These are phyloP conservation scores for Stegana nigrithorax DNA, from an alignment of 2,888 invertebrate genomes.

Conservation along the genomic window DNA sequence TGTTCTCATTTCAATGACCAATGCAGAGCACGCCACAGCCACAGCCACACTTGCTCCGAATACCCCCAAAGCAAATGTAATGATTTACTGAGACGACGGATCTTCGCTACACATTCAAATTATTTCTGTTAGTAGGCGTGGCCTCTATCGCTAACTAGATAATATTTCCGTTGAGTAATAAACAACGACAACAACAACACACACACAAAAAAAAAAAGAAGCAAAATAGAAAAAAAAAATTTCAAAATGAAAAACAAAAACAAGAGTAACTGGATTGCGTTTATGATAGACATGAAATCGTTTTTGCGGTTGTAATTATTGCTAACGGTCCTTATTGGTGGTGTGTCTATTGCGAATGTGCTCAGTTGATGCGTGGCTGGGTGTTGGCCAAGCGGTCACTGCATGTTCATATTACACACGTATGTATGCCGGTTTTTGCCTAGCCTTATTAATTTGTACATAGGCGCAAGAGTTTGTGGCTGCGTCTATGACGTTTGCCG, in stretches of 20 bases:
- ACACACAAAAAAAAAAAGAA: too few species aligned
- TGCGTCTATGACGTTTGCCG: too few species aligned
- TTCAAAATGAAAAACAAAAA: neutral
- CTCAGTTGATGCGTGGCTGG: too few species aligned
- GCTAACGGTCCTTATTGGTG: conserved; percentile 8
- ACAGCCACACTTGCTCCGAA: neutral
- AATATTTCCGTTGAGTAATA: too few species aligned
- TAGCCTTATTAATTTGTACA: too few species aligned
- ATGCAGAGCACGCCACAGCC: conserved; percentile 56
- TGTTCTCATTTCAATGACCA: conserved; percentile 65
- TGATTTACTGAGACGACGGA: neutral
- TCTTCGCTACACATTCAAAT: neutral
- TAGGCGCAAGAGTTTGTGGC: too few species aligned
- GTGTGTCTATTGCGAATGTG: neutral
- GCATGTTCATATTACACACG: too few species aligned
- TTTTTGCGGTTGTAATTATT: neutral
- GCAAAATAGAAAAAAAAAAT: too few species aligned
- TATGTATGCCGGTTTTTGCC: neutral
- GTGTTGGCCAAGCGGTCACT: conserved; percentile 4
- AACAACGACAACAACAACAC: too few species aligned
- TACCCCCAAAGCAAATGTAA: too few species aligned
- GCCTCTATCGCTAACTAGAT: neutral
- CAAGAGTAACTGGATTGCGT: conserved; percentile 11
- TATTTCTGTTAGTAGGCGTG: neutral
- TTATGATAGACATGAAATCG: neutral